Percentiles rank a stretch among this genome's conserved stretches.
These are phyloP conservation scores for Oreochromis aureus DNA, from an alignment of 2,113 vertebrate species.

Conservation along the genomic window DNA sequence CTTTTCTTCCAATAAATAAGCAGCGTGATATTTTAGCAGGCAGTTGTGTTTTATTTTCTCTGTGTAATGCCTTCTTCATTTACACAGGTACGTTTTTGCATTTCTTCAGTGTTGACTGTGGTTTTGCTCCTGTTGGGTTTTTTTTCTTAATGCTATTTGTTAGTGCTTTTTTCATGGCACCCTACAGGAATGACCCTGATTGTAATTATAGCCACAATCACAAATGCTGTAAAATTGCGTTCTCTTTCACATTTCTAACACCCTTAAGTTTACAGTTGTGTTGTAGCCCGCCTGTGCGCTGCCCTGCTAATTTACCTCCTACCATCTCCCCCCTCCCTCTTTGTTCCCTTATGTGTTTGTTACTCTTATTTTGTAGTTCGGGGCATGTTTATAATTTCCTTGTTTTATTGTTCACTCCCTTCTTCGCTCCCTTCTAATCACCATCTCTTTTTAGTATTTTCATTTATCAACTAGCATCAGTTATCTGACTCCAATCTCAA, in stretches of 20 bases:
- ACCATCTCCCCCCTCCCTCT: background rate
- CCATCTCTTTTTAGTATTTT: background rate
- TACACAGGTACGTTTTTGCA: background rate
- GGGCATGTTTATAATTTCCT: background rate
- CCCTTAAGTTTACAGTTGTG: background rate
- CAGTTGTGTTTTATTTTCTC: background rate
- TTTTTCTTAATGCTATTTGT: background rate
- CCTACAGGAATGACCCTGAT: background rate
- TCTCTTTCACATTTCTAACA: background rate
- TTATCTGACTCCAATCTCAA: background rate
- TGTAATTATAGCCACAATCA: background rate
- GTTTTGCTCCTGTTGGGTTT: background rate
- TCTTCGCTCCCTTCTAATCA: background rate
- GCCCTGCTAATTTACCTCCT: background rate
- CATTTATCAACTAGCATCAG: background rate
- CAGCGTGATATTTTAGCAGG: background rate
- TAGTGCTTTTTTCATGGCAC: background rate
- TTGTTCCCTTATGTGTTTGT: background rate
- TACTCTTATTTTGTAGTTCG: background rate
- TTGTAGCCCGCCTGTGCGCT: background rate
- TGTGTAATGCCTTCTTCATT: background rate
- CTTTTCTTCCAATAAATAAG: fast-evolving
- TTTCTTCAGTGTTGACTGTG: background rate
- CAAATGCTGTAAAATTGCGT: background rate
- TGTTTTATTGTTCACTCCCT: background rate